Percentiles rank a stretch among this genome's conserved stretches.
Evolutionary conservation across 2,797 vertebrate species (phyloP).

Genomic region (Danio aesculapii): DNA sequence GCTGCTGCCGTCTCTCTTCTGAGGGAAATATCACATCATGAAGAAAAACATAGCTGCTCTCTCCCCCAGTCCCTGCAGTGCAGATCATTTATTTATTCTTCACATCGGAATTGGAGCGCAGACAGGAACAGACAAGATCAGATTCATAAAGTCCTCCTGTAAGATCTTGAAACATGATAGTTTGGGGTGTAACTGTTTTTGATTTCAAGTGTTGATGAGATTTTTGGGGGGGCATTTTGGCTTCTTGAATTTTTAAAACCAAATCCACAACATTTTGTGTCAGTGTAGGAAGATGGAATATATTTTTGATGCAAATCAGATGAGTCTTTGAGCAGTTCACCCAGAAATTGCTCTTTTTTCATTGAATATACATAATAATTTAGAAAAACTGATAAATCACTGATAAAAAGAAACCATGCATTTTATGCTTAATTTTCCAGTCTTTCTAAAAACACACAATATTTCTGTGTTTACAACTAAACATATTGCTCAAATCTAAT

Average conservation of each 20-base stretch:
- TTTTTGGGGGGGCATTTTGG: background rate
- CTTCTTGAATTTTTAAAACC: background rate
- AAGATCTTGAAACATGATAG: slow-evolving; percentile 21
- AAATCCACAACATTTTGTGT: background rate
- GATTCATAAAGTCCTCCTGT: slow-evolving; percentile 29
- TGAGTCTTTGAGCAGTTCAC: background rate
- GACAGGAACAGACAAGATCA: slow-evolving; percentile 32
- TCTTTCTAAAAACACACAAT: background rate
- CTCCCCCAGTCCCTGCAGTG: slow-evolving; percentile 11
- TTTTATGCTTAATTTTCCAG: background rate
- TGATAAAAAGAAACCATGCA: background rate
- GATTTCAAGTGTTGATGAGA: background rate
- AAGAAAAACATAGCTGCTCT: slow-evolving; percentile 51
- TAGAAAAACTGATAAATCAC: no score
- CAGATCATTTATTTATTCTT: slow-evolving; percentile 40
- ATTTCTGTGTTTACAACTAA: background rate
- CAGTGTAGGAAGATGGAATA: background rate
- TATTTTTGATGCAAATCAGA: background rate
- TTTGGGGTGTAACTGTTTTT: background rate
- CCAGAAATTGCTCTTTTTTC: background rate
- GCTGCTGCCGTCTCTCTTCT: slow-evolving; percentile 45
- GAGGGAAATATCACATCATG: slow-evolving; percentile 61
- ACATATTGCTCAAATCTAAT: background rate
- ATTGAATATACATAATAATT: background rate
- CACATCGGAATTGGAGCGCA: slow-evolving; percentile 5